These are phyloP conservation scores for Drosophila mimetica DNA, from an alignment of 2,888 invertebrate species.

Conservation along the genomic window DNA sequence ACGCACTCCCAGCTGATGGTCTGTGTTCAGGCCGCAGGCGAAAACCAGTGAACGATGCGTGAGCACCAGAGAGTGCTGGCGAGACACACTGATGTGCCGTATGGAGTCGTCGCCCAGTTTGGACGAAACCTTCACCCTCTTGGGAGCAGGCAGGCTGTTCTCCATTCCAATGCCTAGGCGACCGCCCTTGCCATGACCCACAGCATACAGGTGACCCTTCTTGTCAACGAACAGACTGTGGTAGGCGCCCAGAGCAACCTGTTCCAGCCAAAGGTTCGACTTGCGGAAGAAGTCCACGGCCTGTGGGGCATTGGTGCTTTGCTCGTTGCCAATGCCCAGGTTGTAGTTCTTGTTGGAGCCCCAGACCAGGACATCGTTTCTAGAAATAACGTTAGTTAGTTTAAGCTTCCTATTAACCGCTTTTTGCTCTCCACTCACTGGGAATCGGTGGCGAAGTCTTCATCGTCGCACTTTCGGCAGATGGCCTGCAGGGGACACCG, in stretches of 20 bases:
- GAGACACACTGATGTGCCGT: conserved; percentile 81
- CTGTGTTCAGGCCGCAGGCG: conserved; percentile 88
- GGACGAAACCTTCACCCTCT: conserved; percentile 77
- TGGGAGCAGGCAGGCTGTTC: conserved; percentile 83
- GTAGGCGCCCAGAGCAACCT: conserved; percentile 85
- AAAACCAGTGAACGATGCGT: conserved; percentile 83
- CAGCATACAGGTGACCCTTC: conserved; percentile 87
- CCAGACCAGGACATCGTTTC: conserved; percentile 91
- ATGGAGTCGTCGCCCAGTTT: conserved; percentile 78
- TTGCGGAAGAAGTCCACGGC: conserved; percentile 88
- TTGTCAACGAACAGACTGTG: conserved; percentile 83
- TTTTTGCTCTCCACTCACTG: conserved; percentile 51
- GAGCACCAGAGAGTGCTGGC: conserved; percentile 82
- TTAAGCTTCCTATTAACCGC: too few species aligned
- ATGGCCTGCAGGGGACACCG: conserved; percentile 81
- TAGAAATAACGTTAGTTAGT: conserved; percentile 11
- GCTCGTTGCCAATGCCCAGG: conserved; percentile 90
- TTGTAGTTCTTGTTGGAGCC: conserved; percentile 94
- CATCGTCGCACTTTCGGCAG: conserved; percentile 85
- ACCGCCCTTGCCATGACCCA: conserved; percentile 93
- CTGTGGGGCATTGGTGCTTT: conserved; percentile 88
- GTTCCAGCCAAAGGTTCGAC: conserved; percentile 86
- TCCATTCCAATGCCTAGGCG: conserved; percentile 88
- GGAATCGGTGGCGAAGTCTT: conserved; percentile 42
- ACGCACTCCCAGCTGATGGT: conserved; percentile 87